These are phyloP conservation scores for Chaetura pelagica DNA, from an alignment of 2,113 vertebrate species.

Conservation along the genomic window DNA sequence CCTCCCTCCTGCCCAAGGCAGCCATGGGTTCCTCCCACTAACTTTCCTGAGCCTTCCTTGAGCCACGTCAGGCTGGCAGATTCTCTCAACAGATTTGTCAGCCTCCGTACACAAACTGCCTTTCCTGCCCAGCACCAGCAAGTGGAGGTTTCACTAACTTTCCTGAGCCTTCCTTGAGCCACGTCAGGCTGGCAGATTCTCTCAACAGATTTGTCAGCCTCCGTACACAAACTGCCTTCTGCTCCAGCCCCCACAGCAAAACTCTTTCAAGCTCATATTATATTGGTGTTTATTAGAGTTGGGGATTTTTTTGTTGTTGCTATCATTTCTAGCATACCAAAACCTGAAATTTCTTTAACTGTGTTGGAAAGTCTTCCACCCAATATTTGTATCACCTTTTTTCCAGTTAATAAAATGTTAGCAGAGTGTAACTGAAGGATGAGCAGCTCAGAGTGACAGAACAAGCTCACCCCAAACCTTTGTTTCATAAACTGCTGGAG, in stretches of 20 bases:
- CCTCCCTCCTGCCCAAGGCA: not conserved
- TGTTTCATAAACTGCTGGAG: not conserved
- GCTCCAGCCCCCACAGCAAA: conserved; percentile 42
- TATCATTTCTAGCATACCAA: not conserved
- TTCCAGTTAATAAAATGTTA: not conserved
- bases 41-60: not conserved
- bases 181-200: conserved; percentile 37
- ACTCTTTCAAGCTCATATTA: not conserved
- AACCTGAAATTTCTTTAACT: not conserved
- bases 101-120: conserved; percentile 47
- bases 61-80: conserved; percentile 24
- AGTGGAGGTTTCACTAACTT: not conserved
- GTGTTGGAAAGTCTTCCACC: not conserved
- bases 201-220: conserved; percentile 65
- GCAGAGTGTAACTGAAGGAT: not conserved
- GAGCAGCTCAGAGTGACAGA: not conserved
- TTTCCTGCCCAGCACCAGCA: not conserved
- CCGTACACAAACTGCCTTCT: conserved; percentile 49
- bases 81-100: conserved; percentile 65
- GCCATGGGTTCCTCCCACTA: not conserved
- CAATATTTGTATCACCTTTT: not conserved
- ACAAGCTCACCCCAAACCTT: not conserved
- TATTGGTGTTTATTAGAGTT: conserved; percentile 11
- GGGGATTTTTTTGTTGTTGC: not conserved
- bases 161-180: not conserved